Conservation (phyloP, 2,797 vertebrate genomes). For the Macroramphosus scolopax region DNA sequence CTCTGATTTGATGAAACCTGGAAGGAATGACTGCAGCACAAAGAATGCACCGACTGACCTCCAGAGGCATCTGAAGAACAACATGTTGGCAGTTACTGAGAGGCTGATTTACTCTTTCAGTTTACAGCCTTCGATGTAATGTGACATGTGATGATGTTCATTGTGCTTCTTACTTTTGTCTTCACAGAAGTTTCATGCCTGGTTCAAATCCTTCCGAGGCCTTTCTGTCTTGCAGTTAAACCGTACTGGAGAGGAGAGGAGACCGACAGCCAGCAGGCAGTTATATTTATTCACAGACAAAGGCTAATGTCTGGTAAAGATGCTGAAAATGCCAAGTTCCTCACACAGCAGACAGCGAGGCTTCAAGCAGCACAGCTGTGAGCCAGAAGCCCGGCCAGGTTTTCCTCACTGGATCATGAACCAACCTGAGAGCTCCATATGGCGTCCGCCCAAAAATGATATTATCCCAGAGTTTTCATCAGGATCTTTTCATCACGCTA, state of each 20-base stretch:
- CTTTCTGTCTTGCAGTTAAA: slow-evolving; percentile 16
- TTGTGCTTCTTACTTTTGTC: slow-evolving; percentile 14
- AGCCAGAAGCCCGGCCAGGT: slow-evolving; percentile 55
- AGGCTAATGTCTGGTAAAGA: slow-evolving; percentile 55
- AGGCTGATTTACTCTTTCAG: too few species aligned
- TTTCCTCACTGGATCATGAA: slow-evolving; percentile 56
- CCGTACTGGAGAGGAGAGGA: slow-evolving; percentile 22
- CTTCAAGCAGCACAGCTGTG: slow-evolving; percentile 64
- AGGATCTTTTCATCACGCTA: slow-evolving; percentile 74
- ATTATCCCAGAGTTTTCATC: slow-evolving; percentile 76
- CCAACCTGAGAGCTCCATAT: slow-evolving; percentile 68
- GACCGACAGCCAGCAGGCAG: slow-evolving; percentile 33
- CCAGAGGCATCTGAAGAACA: slow-evolving; percentile 14
- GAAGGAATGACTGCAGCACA: slow-evolving; percentile 27
- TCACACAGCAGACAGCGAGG: slow-evolving; percentile 59
- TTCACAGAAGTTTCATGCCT: slow-evolving; percentile 15
- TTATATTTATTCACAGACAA: slow-evolving; percentile 43
- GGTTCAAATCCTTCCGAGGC: slow-evolving; percentile 16
- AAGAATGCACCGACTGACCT: slow-evolving; percentile 47
- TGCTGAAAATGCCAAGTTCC: slow-evolving; percentile 54
- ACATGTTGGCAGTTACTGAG: too few species aligned
- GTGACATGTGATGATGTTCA: slow-evolving; percentile 28
- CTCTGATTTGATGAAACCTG: slow-evolving; percentile 61
- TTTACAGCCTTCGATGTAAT: too few species aligned
- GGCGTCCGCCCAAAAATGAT: slow-evolving; percentile 72